Base-by-base conservation (phyloP, 53 echinoderm and acorn worm species). In the Echinometra lucunter region DNA sequence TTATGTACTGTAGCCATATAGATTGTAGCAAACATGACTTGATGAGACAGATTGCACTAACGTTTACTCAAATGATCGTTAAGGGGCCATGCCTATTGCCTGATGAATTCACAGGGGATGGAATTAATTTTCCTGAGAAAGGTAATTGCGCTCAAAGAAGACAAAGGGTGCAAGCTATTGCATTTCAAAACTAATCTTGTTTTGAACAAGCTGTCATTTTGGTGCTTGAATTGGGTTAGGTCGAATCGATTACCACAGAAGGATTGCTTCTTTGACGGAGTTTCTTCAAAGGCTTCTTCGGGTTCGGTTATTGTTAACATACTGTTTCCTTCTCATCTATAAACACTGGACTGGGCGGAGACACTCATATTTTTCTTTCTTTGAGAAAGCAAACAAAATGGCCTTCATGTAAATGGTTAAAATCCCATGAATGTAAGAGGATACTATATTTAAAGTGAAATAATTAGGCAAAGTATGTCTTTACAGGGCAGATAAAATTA, bases 201-300 rank as follows among this genome's bases (percentile, higher is more conserved):
- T 85, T 85, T 85, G 85, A 85, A 85, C 16, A 53, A 85, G 47
- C 85, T 89, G 63, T 89, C 89, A 89, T 89, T 89, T 89, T 40
- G n/a, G 89, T 89, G 89, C 89, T 58, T 60, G 58, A 38, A 57
- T 89, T 57, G 89, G 27, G 89, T 89, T 89, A 57, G 89, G 89
- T 40, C 89, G 30, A 89, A 89, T 89, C 89, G 89, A 89, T 89
- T 60, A 89, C 27, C 13, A 28, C 28, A 47, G n/a, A 4, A n/a
- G 27, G 27, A 15, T 49, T 49, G 45, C 2, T 45, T 12, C 37
- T 49, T 27, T 27, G 85, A 47, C 27, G 49, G 28, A 10, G 13
- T 49, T 49, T 35, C 18, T 85, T 53, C 85, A 53, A 85, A 85
- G 85, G 85, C 30, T 85, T 85, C 85, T 47, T 28, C 4, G 12